Conservation (phyloP, 1,140 invertebrate genomes). For the Oryzaephilus surinamensis region DNA sequence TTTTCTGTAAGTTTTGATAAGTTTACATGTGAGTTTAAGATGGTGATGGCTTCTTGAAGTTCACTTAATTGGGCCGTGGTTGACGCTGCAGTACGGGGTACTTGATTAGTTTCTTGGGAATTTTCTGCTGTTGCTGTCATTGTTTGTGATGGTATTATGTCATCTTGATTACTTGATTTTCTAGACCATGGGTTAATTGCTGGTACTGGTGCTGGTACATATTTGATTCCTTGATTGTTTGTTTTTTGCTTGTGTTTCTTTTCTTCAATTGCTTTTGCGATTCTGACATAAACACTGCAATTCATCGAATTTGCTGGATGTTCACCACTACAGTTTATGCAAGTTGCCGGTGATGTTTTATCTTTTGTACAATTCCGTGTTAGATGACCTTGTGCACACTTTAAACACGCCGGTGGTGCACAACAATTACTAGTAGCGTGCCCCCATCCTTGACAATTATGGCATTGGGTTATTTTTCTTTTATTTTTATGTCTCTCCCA, state of each 20-base stretch:
- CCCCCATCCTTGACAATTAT: constrained; percentile 31
- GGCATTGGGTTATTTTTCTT: constrained; percentile 24
- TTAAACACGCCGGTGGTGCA: constrained; percentile 23
- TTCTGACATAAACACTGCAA: neutral
- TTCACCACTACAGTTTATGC: constrained; percentile 25
- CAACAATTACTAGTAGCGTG: constrained; percentile 28
- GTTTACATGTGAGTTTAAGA: too few species aligned
- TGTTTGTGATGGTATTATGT: neutral
- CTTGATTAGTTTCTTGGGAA: neutral
- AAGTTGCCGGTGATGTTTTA: constrained; percentile 18
- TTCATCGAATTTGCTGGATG: constrained; percentile 18
- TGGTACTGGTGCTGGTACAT: neutral
- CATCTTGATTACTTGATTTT: neutral
- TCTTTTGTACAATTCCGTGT: constrained; percentile 25
- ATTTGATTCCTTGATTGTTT: neutral
- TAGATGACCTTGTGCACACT: constrained; percentile 29
- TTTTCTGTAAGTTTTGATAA: too few species aligned
- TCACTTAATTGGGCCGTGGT: neutral
- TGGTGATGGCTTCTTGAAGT: too few species aligned
- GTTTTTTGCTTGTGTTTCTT: neutral
- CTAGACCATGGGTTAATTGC: neutral
- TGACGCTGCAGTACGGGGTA: neutral
- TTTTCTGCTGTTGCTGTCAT: neutral
- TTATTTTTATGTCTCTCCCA: constrained; percentile 24
- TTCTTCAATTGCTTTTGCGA: neutral